A percentile compares a stretch with the other conserved stretches of the same genome.
phyloP scores from a whole-genome alignment of 2,888 invertebrate species.

The Mythimna albipuncta region DNA sequence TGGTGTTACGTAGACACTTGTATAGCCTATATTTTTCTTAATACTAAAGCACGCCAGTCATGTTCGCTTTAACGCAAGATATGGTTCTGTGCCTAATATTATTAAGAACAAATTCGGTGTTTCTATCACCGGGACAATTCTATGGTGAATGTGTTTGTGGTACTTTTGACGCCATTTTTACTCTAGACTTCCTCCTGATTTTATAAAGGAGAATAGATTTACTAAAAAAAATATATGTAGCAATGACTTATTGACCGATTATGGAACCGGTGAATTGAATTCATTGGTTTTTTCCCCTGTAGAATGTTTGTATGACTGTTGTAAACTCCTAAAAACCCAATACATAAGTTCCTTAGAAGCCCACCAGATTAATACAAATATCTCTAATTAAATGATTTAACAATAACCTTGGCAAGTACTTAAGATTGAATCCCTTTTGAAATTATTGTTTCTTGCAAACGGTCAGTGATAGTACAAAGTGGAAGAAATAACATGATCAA shows the following conservation, averaged over 20 bases:
- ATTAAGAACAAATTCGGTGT: conserved; percentile 44
- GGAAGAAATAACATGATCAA: conserved; percentile 61
- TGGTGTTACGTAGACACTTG: conserved; percentile 30
- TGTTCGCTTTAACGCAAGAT: conserved; percentile 20
- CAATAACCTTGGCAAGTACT: conserved; percentile 51
- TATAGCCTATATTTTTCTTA: conserved; percentile 27
- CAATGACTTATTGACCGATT: background rate
- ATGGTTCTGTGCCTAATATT: conserved; percentile 27
- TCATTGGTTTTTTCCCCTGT: background rate
- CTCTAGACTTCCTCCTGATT: conserved; percentile 24
- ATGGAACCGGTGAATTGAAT: background rate
- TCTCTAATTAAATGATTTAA: conserved; percentile 4
- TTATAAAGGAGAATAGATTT: conserved; percentile 22
- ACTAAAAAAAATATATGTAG: background rate
- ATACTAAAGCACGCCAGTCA: conserved; percentile 31
- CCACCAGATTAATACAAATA: conserved; percentile 41
- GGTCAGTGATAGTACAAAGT: conserved; percentile 65
- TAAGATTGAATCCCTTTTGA: conserved; percentile 43
- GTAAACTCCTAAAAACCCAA: conserved; percentile 11
- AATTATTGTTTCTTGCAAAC: conserved; percentile 53
- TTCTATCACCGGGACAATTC: conserved; percentile 14
- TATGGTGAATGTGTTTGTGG: conserved; percentile 38
- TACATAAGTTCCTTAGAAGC: conserved; percentile 47
- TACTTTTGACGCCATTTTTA: conserved; percentile 26
- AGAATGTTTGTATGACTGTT: conserved; percentile 13